These are phyloP conservation scores for Chauna torquata DNA, from an alignment of 2,113 vertebrate genomes.

Conservation along the genomic window DNA sequence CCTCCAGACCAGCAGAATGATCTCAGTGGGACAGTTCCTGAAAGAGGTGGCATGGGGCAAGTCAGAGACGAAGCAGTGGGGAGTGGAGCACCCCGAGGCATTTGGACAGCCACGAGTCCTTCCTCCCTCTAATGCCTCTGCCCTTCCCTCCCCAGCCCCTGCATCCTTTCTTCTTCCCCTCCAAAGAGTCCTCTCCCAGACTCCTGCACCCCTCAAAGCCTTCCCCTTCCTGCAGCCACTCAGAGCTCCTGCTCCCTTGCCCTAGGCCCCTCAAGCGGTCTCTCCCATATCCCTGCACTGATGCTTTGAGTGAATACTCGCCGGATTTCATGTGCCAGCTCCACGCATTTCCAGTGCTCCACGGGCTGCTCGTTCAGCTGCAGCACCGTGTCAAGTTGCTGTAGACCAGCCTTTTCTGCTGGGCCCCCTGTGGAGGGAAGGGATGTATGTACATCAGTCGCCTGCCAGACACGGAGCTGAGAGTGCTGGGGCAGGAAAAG, in stretches of 20 bases:
- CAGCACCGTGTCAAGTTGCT: slow-evolving; percentile 89
- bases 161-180: not conserved
- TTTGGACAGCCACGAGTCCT: fast-evolving
- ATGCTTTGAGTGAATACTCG: slow-evolving; percentile 22
- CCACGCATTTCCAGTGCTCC: slow-evolving; percentile 95
- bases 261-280: not conserved
- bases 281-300: not conserved
- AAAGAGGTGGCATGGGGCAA: not conserved
- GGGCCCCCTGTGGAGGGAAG: slow-evolving; percentile 83
- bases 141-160: not conserved
- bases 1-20: slow-evolving; percentile 91
- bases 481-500: not conserved
- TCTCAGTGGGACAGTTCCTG: slow-evolving; percentile 89
- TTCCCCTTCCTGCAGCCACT: not conserved
- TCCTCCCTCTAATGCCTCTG: not conserved
- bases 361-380: slow-evolving; percentile 92
- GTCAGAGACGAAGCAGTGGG: not conserved
- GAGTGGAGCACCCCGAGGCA: fast-evolving
- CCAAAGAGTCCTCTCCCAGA: not conserved
- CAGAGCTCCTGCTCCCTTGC: not conserved
- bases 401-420: slow-evolving; percentile 90
- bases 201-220: not conserved
- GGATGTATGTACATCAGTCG: not conserved
- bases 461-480: not conserved
- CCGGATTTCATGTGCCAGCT: slow-evolving; percentile 93